Percentiles rank a stretch among this genome's conserved stretches.
These are phyloP conservation scores for Ptychobarbus kaznakovi DNA, from an alignment of 2,797 vertebrate species.

Conservation along the genomic window DNA sequence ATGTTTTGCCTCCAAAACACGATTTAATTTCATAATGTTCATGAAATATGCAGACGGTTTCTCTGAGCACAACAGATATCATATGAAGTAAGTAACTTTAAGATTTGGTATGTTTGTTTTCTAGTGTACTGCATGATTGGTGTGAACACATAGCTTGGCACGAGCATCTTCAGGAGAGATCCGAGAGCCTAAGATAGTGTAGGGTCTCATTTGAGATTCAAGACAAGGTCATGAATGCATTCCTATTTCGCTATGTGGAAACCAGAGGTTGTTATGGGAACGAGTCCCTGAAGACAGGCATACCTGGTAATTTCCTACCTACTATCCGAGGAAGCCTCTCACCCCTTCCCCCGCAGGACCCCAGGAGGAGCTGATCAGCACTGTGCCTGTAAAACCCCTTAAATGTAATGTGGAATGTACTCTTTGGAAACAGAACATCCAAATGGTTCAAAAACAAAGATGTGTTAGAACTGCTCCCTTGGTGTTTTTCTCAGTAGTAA, in stretches of 20 bases:
- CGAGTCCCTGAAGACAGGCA: conserved; percentile 32
- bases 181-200: background rate
- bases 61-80: no score
- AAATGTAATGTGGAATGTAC: background rate
- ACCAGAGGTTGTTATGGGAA: conserved; percentile 46
- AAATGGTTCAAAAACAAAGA: background rate
- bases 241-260: conserved; percentile 1
- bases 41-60: no score
- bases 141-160: background rate
- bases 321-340: conserved; percentile 22
- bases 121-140: background rate
- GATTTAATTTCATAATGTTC: no score
- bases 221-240: conserved; percentile 3
- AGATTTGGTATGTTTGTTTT: background rate
- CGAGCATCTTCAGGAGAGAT: background rate
- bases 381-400: background rate
- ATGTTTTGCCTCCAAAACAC: no score
- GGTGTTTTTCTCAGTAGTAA: background rate
- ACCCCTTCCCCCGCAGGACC: background rate
- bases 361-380: background rate
- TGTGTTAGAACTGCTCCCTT: background rate
- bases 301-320: conserved; percentile 27
- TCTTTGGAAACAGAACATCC: background rate
- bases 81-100: no score
- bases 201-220: conserved; percentile 13